phyloP scores from a whole-genome alignment of 2,113 vertebrate genomes.

The Cairina moschata region DNA sequence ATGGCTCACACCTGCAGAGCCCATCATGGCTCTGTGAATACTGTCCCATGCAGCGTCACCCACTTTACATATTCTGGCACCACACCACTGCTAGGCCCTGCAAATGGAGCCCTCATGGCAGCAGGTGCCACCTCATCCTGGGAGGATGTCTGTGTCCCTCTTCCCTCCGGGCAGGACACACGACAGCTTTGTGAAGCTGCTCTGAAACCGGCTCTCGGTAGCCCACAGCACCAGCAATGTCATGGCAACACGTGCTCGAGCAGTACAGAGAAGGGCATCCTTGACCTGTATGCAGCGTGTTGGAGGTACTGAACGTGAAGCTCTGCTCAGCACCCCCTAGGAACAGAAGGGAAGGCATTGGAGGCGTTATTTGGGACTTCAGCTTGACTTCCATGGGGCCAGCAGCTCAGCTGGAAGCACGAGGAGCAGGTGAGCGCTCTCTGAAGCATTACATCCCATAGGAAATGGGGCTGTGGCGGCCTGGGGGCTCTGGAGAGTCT shows the following conservation, averaged over 20 bases:
- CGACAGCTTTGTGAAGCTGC: background rate
- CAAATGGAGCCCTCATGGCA: too few relatives aligned
- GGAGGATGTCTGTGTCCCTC: background rate
- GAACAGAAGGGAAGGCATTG: background rate
- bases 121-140: background rate
- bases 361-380: background rate
- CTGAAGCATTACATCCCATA: rapidly evolving
- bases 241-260: rapidly evolving
- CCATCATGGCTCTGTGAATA: background rate
- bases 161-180: background rate
- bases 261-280: background rate
- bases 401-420: rapidly evolving
- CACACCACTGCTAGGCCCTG: background rate
- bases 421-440: background rate
- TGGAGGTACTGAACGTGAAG: rapidly evolving
- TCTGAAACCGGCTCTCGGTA: background rate
- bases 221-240: background rate
- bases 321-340: background rate
- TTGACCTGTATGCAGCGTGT: rapidly evolving
- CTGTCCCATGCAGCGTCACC: rapidly evolving
- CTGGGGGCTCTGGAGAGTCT: background rate
- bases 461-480: background rate
- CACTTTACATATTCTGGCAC: background rate
- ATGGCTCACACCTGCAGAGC: background rate
- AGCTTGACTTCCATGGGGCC: too few relatives aligned